Conservation (phyloP, 2,797 vertebrate genomes). For the Heterohyrax brucei region DNA sequence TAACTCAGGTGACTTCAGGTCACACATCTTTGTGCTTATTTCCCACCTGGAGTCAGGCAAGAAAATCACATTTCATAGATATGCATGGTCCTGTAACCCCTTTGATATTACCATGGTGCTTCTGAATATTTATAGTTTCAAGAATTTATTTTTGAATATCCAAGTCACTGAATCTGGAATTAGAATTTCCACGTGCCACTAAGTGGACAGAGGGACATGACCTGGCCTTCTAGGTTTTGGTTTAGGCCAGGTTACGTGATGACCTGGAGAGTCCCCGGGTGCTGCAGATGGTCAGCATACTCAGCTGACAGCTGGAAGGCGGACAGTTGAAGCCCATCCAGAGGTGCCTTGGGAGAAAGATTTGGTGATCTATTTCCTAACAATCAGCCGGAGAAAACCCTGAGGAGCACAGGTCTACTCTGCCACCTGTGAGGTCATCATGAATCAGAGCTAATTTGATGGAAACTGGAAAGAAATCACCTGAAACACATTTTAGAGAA, state of each 20-base stretch:
- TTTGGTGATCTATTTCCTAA: neutral
- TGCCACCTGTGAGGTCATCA: neutral
- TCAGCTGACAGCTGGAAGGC: neutral
- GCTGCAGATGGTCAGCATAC: neutral
- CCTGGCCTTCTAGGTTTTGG: neutral
- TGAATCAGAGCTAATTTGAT: neutral
- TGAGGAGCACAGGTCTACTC: neutral
- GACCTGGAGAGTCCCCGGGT: neutral
- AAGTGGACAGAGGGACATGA: neutral
- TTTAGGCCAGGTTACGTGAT: neutral
- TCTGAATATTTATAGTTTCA: slow-evolving; percentile 46
- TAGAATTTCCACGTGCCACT: neutral
- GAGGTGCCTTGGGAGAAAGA: neutral
- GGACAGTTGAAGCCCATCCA: neutral
- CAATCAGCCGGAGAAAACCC: neutral
- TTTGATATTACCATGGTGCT: neutral
- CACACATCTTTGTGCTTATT: neutral
- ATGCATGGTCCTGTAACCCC: neutral
- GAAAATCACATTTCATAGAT: neutral
- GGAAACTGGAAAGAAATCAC: neutral
- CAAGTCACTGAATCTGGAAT: neutral
- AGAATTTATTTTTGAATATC: slow-evolving; percentile 57
- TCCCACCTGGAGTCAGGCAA: neutral
- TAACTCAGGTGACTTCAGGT: neutral
- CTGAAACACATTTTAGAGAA: neutral